Evolutionary conservation across 2,113 vertebrate genomes (phyloP).

Genomic region (Thunnus thynnus): DNA sequence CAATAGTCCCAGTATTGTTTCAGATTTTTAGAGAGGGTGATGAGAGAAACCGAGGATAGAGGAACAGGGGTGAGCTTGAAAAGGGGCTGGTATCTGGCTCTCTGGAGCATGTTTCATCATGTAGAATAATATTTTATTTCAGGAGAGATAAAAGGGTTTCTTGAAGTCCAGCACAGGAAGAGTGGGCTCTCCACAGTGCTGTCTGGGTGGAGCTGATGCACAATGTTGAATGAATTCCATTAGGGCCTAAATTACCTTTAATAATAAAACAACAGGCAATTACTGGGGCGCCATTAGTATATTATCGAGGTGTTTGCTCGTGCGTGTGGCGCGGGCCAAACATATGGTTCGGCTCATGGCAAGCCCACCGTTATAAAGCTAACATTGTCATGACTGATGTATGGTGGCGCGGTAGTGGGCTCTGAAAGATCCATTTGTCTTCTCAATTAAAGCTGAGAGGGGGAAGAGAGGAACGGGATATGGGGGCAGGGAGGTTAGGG

Average conservation of each 20-base stretch:
- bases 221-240: slow-evolving; percentile 85
- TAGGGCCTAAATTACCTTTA: slow-evolving; percentile 85
- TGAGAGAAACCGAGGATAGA: slow-evolving; percentile 3
- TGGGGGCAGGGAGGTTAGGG: slow-evolving; percentile 79
- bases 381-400: slow-evolving; percentile 87
- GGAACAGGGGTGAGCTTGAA: slow-evolving; percentile 21
- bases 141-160: slow-evolving; percentile 56
- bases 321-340: slow-evolving; percentile 78
- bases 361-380: slow-evolving; percentile 84
- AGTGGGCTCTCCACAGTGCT: slow-evolving; percentile 19
- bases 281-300: slow-evolving; percentile 80
- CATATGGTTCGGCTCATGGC: slow-evolving; percentile 86
- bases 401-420: slow-evolving; percentile 80
- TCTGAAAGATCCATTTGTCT: slow-evolving; percentile 88
- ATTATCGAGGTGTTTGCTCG: slow-evolving; percentile 81
- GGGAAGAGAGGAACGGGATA: slow-evolving; percentile 81
- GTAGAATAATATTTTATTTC: slow-evolving; percentile 56
- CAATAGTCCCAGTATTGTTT: background rate
- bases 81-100: slow-evolving; percentile 14
- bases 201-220: slow-evolving; percentile 65
- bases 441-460: slow-evolving; percentile 85
- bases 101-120: slow-evolving; percentile 43
- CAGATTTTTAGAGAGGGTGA: slow-evolving; percentile 2
- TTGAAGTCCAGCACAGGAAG: slow-evolving; percentile 41
- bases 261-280: slow-evolving; percentile 88